Evolutionary conservation across 2,888 invertebrate species (phyloP), one percentile per base, ranked within the genome.

Genomic region (Hemicrepidius hirtus): DNA sequence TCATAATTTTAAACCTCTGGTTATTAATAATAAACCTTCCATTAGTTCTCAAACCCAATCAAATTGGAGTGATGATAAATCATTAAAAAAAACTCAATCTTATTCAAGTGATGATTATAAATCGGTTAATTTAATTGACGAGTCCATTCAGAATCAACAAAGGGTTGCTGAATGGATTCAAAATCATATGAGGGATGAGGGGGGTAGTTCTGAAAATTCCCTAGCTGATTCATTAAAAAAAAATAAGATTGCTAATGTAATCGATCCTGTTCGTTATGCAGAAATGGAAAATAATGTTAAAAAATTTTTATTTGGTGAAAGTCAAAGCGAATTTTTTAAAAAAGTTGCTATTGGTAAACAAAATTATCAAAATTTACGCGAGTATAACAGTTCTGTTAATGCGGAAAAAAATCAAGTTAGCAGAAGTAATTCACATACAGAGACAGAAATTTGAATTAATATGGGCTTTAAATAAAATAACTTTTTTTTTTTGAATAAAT

Each of bases 261-360:
- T 87, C 66, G 86, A 86, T 75, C 82, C 85, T 9, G 86, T 84
- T 32, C 85, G 84, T 83, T 89, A 92, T 78, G 92, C 92, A 18
- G 90, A 92, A 82, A 93, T 93, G 92, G 93, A 93, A 82, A 92
- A 92, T 81, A 92, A 93, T 83, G 93, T 93, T n/a, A 93, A 92
- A 85, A 91, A 92, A 83, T 93, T 93, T 84, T 85, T 93, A 78
- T 87, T 92, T 72, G 86, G 86, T 1, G 84, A 85, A 74, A 85
- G 82, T 67, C 72, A 72, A 9, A 73, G 44, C 35, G 84, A 84
- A 53, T 83, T 85, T 76, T 76, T 83, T 73, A 85, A 84, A 75
- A 84, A 83, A 24, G 84, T 84, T 0, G 84, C 85, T 67, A 79
- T 84, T 37, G 84, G 84, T 12, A 84, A 84, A 73, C 75, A 82